Conservation (phyloP, 2,888 invertebrate species). For the Chymomyza caudatula region DNA sequence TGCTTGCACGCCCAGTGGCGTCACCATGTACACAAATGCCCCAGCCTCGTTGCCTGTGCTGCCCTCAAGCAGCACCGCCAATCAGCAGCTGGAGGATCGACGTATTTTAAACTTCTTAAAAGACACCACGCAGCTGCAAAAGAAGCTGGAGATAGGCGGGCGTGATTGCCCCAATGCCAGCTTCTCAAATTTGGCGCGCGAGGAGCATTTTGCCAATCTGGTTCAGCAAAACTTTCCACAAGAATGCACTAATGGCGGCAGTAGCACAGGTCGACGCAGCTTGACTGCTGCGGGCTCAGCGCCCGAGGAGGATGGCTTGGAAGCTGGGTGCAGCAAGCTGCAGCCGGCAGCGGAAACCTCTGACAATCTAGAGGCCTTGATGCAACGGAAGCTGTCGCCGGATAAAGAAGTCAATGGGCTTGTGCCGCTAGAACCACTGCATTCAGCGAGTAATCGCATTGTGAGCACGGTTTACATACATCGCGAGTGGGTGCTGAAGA, state of each 20-base stretch:
- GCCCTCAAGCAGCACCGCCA: constrained; percentile 46
- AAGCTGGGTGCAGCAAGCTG: constrained; percentile 30
- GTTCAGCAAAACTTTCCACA: constrained; percentile 78
- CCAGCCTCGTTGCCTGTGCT: constrained; percentile 32
- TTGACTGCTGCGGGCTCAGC: constrained; percentile 40
- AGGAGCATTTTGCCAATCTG: constrained; percentile 78
- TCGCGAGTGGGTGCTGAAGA: constrained; percentile 97
- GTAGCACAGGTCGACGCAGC: constrained; percentile 23
- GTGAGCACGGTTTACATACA: constrained; percentile 75
- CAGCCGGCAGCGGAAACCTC: constrained; percentile 63
- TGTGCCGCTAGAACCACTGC: constrained; percentile 30
- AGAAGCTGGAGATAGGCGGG: constrained; percentile 76
- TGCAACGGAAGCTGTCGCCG: constrained; percentile 77
- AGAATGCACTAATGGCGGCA: constrained; percentile 53
- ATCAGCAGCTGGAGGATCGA: constrained; percentile 76
- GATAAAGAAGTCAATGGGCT: constrained; percentile 76
- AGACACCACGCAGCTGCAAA: constrained; percentile 78
- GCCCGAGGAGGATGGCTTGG: constrained; percentile 58
- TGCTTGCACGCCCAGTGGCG: constrained; percentile 63
- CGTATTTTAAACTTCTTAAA: constrained; percentile 78
- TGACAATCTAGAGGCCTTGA: constrained; percentile 74
- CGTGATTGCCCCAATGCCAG: constrained; percentile 78
- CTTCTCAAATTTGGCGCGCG: constrained; percentile 78
- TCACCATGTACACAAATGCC: constrained; percentile 53
- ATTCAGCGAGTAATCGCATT: constrained; percentile 44